A percentile compares a stretch with the other conserved stretches of the same genome.
phyloP scores from a whole-genome alignment of 2,888 invertebrate genomes.

The Melanchra persicariae region DNA sequence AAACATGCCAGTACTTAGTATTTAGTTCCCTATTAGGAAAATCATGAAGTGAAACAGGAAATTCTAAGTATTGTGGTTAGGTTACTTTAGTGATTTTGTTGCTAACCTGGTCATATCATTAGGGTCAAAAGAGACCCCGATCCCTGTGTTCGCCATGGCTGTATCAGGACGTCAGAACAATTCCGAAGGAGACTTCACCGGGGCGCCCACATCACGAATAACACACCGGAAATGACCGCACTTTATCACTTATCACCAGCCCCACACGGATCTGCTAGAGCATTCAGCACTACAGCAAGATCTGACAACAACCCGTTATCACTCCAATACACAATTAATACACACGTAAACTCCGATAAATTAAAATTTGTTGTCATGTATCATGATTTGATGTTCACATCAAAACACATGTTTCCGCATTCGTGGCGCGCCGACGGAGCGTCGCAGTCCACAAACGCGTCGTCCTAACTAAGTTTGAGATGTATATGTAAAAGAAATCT shows the following conservation, averaged over 20 bases:
- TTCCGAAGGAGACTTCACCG: slow-evolving; percentile 74
- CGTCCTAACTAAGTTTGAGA: slow-evolving; percentile 79
- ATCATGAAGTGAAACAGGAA: slow-evolving; percentile 16
- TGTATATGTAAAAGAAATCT: slow-evolving; percentile 81
- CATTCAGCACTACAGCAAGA: slow-evolving; percentile 63
- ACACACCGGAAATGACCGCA: slow-evolving; percentile 79
- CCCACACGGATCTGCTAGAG: slow-evolving; percentile 61
- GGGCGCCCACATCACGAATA: slow-evolving; percentile 76
- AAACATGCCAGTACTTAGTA: neutral
- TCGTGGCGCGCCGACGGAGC: slow-evolving; percentile 76
- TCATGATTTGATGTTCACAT: slow-evolving; percentile 86
- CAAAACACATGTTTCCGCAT: slow-evolving; percentile 89
- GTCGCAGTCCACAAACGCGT: slow-evolving; percentile 76
- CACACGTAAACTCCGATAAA: slow-evolving; percentile 74
- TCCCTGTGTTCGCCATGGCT: slow-evolving; percentile 88
- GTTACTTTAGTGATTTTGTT: slow-evolving; percentile 20
- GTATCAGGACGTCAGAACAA: slow-evolving; percentile 70
- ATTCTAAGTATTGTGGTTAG: slow-evolving; percentile 13
- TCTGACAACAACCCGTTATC: slow-evolving; percentile 64
- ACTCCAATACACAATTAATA: slow-evolving; percentile 61
- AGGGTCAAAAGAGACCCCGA: slow-evolving; percentile 93
- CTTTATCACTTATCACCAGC: slow-evolving; percentile 77
- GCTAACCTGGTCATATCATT: slow-evolving; percentile 92
- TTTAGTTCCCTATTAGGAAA: slow-evolving; percentile 6
- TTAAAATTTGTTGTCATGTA: slow-evolving; percentile 87